A percentile compares a stretch with the other conserved stretches of the same genome.
phyloP scores from a whole-genome alignment of 2,888 invertebrate species.

The Plagodis pulveraria region DNA sequence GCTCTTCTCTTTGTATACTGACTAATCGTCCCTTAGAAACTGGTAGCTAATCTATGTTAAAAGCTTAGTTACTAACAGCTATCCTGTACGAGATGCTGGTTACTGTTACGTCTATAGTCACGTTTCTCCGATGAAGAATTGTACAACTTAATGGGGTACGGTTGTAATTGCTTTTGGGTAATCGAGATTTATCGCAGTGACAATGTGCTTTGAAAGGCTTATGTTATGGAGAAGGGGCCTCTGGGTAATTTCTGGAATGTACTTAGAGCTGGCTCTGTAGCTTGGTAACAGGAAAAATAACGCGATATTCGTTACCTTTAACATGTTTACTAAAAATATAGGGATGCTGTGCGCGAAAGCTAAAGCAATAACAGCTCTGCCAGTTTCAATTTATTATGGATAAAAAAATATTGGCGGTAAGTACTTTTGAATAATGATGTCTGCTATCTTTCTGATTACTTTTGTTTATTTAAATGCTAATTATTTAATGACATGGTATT shows the following conservation, averaged over 20 bases:
- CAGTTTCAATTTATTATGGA: too few relatives aligned
- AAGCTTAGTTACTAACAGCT: conserved; percentile 2
- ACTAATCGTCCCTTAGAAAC: background rate
- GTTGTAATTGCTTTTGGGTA: conserved; percentile 18
- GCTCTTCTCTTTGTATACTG: background rate
- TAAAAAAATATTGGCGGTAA: too few relatives aligned
- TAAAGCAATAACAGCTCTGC: too few relatives aligned
- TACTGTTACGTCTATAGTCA: conserved; percentile 41
- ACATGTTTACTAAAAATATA: too few relatives aligned
- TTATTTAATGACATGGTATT: too few relatives aligned
- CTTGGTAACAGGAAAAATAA: background rate
- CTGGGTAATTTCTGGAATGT: background rate
- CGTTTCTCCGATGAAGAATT: conserved; percentile 20
- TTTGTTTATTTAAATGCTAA: too few relatives aligned
- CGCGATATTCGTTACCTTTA: too few relatives aligned
- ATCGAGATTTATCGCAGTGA: conserved; percentile 23
- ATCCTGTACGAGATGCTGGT: conserved; percentile 35
- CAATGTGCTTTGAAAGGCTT: conserved; percentile 61
- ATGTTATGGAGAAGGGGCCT: background rate
- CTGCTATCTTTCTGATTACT: too few relatives aligned
- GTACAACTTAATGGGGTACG: conserved; percentile 42
- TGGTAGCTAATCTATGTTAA: background rate
- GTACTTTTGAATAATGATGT: too few relatives aligned
- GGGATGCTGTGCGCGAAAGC: too few relatives aligned
- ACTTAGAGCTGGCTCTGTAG: background rate